These are phyloP conservation scores for Lordiphosa andalusiaca DNA, from an alignment of 2,888 invertebrate species.

Conservation along the genomic window DNA sequence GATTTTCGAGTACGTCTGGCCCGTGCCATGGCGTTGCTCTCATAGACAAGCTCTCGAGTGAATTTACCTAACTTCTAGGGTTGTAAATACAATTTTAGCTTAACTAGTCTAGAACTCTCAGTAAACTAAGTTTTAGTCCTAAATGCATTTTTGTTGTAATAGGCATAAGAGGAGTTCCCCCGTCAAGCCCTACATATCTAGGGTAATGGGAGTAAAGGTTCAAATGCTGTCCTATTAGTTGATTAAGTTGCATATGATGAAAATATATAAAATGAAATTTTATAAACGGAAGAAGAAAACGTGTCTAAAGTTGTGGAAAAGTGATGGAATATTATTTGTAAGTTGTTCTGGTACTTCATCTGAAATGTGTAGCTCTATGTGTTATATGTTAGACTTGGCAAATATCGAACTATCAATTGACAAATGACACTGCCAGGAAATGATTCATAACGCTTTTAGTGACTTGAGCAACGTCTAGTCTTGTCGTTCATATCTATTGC, in stretches of 20 bases:
- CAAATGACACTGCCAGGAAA: no score
- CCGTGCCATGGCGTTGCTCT: slow-evolving; percentile 83
- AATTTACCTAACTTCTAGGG: slow-evolving; percentile 13
- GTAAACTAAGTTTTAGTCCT: slow-evolving; percentile 54
- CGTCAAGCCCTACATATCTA: not conserved
- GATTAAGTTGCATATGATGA: slow-evolving; percentile 55
- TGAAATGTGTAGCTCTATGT: no score
- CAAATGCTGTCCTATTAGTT: slow-evolving; percentile 65
- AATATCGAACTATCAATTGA: no score
- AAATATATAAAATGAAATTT: slow-evolving; percentile 72
- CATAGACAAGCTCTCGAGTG: slow-evolving; percentile 39
- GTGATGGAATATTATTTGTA: no score
- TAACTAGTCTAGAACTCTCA: slow-evolving; percentile 51
- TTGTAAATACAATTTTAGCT: slow-evolving; percentile 26
- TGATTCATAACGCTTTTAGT: no score
- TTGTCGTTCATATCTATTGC: no score
- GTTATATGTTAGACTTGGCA: no score
- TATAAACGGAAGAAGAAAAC: slow-evolving; percentile 35
- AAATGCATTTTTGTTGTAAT: slow-evolving; percentile 46
- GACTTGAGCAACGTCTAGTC: no score
- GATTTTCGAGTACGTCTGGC: slow-evolving; percentile 86
- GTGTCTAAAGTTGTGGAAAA: no score
- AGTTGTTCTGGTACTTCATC: no score
- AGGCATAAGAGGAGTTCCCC: slow-evolving; percentile 14
- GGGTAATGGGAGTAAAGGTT: slow-evolving; percentile 26